Evolutionary conservation across 2,113 vertebrate genomes (phyloP), one percentile per base, ranked within the genome.

Genomic region (Vidua macroura): DNA sequence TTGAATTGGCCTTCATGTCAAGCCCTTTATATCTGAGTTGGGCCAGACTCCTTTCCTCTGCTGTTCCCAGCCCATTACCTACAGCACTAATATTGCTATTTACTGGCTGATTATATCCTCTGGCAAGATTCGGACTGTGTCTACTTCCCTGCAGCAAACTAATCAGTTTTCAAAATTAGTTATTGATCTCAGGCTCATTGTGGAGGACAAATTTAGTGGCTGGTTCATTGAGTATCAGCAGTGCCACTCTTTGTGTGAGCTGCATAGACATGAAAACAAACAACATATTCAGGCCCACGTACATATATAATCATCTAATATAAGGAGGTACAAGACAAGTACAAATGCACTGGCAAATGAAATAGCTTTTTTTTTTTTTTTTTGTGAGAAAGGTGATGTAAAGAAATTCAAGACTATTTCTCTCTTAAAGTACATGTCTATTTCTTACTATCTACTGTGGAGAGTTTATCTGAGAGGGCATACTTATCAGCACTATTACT

Each of bases 151-250:
- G 97, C 98, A 96, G 98, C 97, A 98, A 99, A 98, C 98, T 99
- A 99, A 99, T 99, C 99, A 99, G 98, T 98, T 99, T 98, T 98
- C 98, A 99, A 99, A 99, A 99, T 99, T 99, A 99, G 98, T 99
- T 99, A 99, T 99, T 99, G 99, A 99, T 99, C 98, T 97, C 91
- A 64, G 95, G 87, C 94, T 97, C 95, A 97, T 97, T 97, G 97
- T 97, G 91, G 96, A 98, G 97, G 97, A 96, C 96, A 97, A 98
- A 97, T 98, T 98, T 98, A 98, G 97, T 97, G 97, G 94, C 88
- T 97, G 97, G 97, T 98, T 98, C 98, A 98, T 96, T 97, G 98
- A 98, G 96, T 97, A 98, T 96, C 97, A 96, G 96, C 75, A 90
- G 86, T 96, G 90, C 95, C 95, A 95, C 88, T 60, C 46, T 97